Evolutionary conservation across 2,113 vertebrate genomes (phyloP).

Genomic region (Suncus etruscus): DNA sequence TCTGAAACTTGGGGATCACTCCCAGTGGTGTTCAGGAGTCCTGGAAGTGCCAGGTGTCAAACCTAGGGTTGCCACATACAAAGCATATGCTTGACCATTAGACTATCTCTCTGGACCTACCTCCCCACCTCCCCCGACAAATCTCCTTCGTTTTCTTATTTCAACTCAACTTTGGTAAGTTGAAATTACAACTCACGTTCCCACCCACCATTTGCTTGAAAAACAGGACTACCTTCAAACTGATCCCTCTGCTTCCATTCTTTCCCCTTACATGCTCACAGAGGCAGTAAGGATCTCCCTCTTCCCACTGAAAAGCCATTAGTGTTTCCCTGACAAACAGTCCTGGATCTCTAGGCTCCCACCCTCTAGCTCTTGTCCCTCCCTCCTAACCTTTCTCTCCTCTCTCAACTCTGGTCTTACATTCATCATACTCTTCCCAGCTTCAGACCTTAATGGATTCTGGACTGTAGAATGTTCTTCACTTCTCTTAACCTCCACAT

Average conservation of each 20-base stretch:
- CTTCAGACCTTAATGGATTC: background rate
- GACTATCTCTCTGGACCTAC: background rate
- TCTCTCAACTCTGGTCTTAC: background rate
- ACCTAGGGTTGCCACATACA: no score
- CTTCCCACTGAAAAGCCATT: background rate
- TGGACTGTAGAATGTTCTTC: background rate
- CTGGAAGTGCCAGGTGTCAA: no score
- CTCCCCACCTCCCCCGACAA: background rate
- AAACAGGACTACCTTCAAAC: background rate
- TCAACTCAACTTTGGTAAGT: background rate
- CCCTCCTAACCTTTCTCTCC: background rate
- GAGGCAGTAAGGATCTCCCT: background rate
- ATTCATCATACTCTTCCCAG: background rate
- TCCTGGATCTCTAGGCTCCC: background rate
- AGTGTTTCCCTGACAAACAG: background rate
- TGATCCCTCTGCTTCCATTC: background rate
- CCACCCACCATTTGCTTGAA: background rate
- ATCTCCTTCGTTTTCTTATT: background rate
- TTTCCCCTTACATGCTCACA: background rate
- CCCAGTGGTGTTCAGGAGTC: no score
- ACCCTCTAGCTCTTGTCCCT: background rate
- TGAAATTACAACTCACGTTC: background rate
- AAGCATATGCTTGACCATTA: no score
- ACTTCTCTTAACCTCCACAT: background rate
- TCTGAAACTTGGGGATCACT: background rate